Conservation (phyloP, 2,113 vertebrate species). For the Paratilapia polleni region DNA sequence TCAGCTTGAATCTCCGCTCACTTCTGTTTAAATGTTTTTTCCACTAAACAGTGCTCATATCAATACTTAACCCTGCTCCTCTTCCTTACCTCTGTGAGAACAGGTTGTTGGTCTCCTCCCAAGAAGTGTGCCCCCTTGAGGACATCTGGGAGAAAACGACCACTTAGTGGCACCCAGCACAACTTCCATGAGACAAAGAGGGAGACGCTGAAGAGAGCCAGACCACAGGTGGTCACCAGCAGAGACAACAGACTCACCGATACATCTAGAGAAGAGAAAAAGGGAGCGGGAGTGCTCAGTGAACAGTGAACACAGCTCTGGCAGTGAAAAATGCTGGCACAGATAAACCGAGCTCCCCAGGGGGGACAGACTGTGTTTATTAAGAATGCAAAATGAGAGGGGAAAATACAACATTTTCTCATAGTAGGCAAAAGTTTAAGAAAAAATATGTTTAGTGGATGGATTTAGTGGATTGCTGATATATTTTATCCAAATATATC, state of each 20-base stretch:
- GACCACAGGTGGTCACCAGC: slow-evolving; percentile 84
- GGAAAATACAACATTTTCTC: neutral
- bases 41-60: neutral
- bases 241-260: slow-evolving; percentile 83
- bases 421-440: neutral
- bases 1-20: neutral
- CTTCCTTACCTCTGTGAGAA: slow-evolving; percentile 82
- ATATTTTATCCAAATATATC: neutral
- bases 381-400: neutral
- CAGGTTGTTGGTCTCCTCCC: slow-evolving; percentile 86
- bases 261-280: slow-evolving; percentile 72
- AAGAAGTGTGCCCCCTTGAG: slow-evolving; percentile 86
- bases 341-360: slow-evolving; percentile 1
- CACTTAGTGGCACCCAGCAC: slow-evolving; percentile 96
- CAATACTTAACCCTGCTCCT: neutral
- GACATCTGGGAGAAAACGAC: slow-evolving; percentile 86
- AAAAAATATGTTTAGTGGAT: neutral
- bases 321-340: neutral
- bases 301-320: slow-evolving; percentile 14
- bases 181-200: slow-evolving; percentile 99
- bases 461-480: too few species aligned
- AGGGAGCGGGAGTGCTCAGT: slow-evolving; percentile 2
- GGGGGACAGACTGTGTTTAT: slow-evolving; percentile 21
- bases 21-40: neutral
- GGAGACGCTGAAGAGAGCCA: slow-evolving; percentile 95